Conservation (phyloP, 1,140 invertebrate species). For the Batillaria attramentaria region DNA sequence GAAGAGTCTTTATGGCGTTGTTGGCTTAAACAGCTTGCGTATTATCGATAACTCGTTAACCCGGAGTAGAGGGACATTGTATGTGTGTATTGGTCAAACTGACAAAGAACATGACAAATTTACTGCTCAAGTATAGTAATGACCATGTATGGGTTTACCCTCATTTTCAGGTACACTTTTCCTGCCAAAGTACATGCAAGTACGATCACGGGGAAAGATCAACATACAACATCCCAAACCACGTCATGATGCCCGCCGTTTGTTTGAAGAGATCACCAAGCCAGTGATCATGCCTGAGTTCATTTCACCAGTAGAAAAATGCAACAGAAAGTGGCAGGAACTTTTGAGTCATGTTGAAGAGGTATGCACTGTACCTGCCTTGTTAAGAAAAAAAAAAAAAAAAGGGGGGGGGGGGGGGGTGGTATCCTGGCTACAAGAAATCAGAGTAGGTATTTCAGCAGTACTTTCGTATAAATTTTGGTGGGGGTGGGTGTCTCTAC, state of each 20-base stretch:
- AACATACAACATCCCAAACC: conserved; percentile 37
- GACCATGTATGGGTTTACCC: neutral
- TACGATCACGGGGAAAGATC: conserved; percentile 29
- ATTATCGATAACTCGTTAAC: too few species aligned
- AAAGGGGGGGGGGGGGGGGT: too few species aligned
- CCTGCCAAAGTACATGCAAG: conserved; percentile 23
- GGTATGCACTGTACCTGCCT: too few species aligned
- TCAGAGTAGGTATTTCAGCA: too few species aligned
- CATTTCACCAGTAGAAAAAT: conserved; percentile 22
- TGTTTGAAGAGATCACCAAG: conserved; percentile 35
- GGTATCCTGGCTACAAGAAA: too few species aligned
- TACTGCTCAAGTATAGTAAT: neutral
- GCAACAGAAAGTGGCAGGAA: conserved; percentile 24
- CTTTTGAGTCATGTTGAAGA: neutral
- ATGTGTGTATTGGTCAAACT: neutral
- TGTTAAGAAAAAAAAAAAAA: neutral
- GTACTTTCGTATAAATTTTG: too few species aligned
- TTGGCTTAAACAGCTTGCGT: too few species aligned
- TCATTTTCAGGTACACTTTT: conserved; percentile 30
- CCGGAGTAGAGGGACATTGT: too few species aligned
- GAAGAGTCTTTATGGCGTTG: too few species aligned
- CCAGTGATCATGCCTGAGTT: conserved; percentile 24
- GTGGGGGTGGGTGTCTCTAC: too few species aligned
- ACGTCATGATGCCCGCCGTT: conserved; percentile 23
- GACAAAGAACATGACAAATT: neutral